Evolutionary conservation across 2,888 invertebrate genomes (phyloP), one percentile per base, ranked within the genome.

Genomic region (Cremastinae sp.): DNA sequence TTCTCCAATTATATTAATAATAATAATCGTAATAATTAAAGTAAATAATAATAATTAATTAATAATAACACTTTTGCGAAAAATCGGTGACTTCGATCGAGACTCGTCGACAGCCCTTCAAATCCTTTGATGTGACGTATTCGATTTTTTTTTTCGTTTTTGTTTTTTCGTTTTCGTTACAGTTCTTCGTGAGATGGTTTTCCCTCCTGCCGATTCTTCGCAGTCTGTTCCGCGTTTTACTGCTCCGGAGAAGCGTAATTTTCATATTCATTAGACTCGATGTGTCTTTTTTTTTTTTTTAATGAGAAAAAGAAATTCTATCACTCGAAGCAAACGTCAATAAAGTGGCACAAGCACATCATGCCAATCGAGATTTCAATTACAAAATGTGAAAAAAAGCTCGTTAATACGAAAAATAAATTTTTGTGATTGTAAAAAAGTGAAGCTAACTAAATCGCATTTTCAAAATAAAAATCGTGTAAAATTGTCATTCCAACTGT

Each of bases 171-270:
- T 47, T 14, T 28, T 10, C 10, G 35, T 39, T 20, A 16, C 18
- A 39, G 35, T 14, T 58, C 49, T 53, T 59, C 39, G 58, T 18
- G 37, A 53, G 59, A 35, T 47, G 16, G n/a, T 61, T n/a, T 5
- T 64, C 53, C 61, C 55, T 66, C 64, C 39, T 61, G 65, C 64
- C 62, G 61, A 39, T 43, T 78, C 72, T 72, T 79, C 65, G 47
- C 74, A 58, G 74, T 79, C 75, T 28, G 2, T 73, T 79, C 70
- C 77, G 70, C 58, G 77, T 74, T 65, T 77, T 79, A 79, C 79
- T 79, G 79, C 70, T 73, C 62, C 73, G 74, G 66, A 59, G 73
- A 70, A 79, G 69, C 69, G 68, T 45, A 76, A 76, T 76, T 74
- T 61, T 61, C 55, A 72, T 64, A 58, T 53, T 39, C 37, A 76